Evolutionary conservation across 64 coral and sea anemone species (phyloP).

Genomic region (Dendrophyllia cribrosa): DNA sequence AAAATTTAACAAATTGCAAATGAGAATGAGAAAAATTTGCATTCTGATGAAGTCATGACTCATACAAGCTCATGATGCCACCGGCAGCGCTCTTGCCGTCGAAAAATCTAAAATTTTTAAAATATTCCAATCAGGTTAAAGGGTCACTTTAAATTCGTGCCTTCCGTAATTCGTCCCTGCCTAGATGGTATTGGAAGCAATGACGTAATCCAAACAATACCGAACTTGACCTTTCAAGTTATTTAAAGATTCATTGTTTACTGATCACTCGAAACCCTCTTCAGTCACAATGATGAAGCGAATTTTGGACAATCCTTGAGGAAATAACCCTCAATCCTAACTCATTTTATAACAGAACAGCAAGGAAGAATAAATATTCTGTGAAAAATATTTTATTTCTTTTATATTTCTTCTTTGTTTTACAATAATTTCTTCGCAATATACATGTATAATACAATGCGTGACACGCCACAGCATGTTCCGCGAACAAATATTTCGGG

Average conservation of each 20-base stretch:
- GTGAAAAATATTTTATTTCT: conserved; percentile 13
- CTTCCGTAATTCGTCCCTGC: not conserved
- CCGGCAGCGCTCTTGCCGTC: too few species aligned
- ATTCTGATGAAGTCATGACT: too few species aligned
- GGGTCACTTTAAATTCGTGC: not conserved
- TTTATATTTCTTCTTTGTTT: not conserved
- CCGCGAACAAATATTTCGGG: not conserved
- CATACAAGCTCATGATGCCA: too few species aligned
- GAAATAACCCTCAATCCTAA: not conserved
- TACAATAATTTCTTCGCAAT: conserved; percentile 25
- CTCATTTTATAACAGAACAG: not conserved
- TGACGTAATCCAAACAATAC: conserved; percentile 20
- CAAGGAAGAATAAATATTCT: not conserved
- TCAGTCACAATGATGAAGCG: not conserved
- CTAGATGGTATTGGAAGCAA: not conserved
- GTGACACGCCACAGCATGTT: not conserved
- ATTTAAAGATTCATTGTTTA: conserved; percentile 15
- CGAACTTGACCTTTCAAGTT: conserved; percentile 23
- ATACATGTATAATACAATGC: not conserved
- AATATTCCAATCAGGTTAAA: not conserved
- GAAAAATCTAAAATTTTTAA: not conserved
- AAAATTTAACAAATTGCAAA: too few species aligned
- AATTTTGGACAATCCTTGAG: not conserved
- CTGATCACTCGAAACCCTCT: not conserved
- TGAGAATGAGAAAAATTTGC: too few species aligned